phyloP scores from a whole-genome alignment of 1,140 invertebrate species.

The Drosophila mayri region DNA sequence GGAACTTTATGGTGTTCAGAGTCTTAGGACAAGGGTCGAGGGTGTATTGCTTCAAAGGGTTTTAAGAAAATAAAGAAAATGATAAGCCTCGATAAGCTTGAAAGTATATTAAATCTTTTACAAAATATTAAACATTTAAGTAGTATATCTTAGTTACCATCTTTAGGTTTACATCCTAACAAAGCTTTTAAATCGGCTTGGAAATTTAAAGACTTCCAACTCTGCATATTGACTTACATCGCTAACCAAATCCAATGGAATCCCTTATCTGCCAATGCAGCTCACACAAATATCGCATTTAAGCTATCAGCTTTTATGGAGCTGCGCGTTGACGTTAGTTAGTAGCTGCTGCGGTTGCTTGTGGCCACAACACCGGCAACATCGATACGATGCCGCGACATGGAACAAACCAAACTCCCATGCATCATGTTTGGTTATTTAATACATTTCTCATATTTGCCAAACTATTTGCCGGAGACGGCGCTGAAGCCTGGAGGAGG shows the following conservation, averaged over 20 bases:
- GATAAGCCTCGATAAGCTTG: background rate
- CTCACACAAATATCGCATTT: slow-evolving; percentile 69
- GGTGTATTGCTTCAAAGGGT: background rate
- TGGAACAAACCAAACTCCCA: slow-evolving; percentile 45
- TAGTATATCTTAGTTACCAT: background rate
- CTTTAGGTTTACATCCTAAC: too few species aligned
- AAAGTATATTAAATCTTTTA: background rate
- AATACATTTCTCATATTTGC: slow-evolving; percentile 56
- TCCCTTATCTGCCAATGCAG: slow-evolving; percentile 18
- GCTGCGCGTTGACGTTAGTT: slow-evolving; percentile 24
- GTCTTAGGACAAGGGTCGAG: too few species aligned
- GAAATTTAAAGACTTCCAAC: background rate
- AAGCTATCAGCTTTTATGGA: slow-evolving; percentile 29
- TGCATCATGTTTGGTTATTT: slow-evolving; percentile 71
- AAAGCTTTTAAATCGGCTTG: background rate
- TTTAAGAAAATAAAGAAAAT: background rate
- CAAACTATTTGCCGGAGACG: slow-evolving; percentile 16
- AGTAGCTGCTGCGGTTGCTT: slow-evolving; percentile 41
- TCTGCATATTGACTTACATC: slow-evolving; percentile 11
- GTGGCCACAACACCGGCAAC: slow-evolving; percentile 38
- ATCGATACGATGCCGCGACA: slow-evolving; percentile 10
- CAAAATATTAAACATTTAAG: background rate
- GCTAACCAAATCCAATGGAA: slow-evolving; percentile 19
- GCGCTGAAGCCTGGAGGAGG: slow-evolving; percentile 15
- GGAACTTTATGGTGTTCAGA: background rate